Evolutionary conservation across 2,797 vertebrate species (phyloP).

Genomic region (Tachyglossus aculeatus): DNA sequence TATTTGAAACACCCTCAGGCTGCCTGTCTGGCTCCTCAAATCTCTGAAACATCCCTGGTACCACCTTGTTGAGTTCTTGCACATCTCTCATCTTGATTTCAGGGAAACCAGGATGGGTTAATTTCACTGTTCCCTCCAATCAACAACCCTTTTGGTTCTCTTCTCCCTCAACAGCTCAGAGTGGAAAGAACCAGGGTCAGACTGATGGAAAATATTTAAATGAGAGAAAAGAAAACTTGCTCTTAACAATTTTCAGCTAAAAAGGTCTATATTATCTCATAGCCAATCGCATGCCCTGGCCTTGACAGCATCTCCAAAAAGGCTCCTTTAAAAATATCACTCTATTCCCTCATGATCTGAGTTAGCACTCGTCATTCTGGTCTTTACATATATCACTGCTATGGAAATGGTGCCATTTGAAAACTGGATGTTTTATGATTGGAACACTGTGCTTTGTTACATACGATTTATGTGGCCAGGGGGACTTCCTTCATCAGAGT

Average conservation of each 20-base stretch:
- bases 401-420: slow-evolving; percentile 34
- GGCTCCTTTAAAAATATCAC: slow-evolving; percentile 4
- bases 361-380: slow-evolving; percentile 5
- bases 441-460: slow-evolving; percentile 42
- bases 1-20: too few relatives aligned
- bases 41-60: too few relatives aligned
- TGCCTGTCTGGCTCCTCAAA: too few relatives aligned
- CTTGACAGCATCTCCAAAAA: background rate
- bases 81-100: background rate
- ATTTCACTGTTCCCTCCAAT: background rate
- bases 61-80: background rate
- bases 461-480: slow-evolving; percentile 25
- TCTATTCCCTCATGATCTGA: slow-evolving; percentile 23
- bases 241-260: slow-evolving; percentile 7
- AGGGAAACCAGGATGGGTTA: background rate
- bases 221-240: background rate
- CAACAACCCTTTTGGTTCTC: background rate
- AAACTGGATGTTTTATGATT: slow-evolving; percentile 44
- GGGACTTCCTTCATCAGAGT: background rate
- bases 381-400: slow-evolving; percentile 16
- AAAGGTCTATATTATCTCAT: slow-evolving; percentile 3
- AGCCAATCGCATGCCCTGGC: slow-evolving; percentile 18
- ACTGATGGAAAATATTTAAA: background rate
- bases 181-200: background rate
- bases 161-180: slow-evolving; percentile 2